Conservation (phyloP, 2,113 vertebrate genomes). For the Megatriorchis doriae region DNA sequence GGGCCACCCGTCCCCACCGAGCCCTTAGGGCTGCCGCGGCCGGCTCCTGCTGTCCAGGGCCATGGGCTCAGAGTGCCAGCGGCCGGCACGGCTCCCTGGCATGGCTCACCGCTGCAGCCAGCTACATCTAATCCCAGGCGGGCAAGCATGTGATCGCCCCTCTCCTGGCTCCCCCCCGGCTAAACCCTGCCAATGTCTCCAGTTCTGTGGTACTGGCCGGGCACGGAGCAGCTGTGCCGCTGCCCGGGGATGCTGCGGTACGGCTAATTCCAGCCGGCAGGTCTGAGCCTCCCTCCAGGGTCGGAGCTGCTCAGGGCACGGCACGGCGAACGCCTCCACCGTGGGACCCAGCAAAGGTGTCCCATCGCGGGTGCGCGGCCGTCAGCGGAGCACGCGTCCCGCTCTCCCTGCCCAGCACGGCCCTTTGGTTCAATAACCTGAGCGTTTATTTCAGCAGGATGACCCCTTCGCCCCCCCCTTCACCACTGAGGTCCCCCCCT, state of each 20-base stretch:
- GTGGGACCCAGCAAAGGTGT: fast-evolving
- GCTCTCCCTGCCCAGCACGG: fast-evolving
- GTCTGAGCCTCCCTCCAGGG: fast-evolving
- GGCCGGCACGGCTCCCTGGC: background rate
- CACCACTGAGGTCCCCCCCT: background rate
- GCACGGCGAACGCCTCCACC: fast-evolving
- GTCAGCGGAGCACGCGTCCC: fast-evolving
- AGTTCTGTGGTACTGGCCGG: fast-evolving
- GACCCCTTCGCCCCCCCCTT: background rate
- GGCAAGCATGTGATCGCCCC: conserved; percentile 7
- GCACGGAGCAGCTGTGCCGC: background rate
- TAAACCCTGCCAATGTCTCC: background rate
- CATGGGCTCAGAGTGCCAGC: background rate
- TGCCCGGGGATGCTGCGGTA: background rate
- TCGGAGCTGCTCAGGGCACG: fast-evolving
- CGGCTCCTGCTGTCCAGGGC: background rate
- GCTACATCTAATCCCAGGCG: conserved; percentile 8
- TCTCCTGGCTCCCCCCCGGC: background rate
- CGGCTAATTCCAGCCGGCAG: fast-evolving
- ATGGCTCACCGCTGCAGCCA: background rate
- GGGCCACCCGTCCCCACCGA: background rate
- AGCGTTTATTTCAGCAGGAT: background rate
- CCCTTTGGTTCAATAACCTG: fast-evolving
- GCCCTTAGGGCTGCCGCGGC: background rate
- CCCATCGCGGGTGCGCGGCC: fast-evolving